Base-by-base conservation (phyloP, 2,113 vertebrate genomes). In the Turdus rufiventris region DNA sequence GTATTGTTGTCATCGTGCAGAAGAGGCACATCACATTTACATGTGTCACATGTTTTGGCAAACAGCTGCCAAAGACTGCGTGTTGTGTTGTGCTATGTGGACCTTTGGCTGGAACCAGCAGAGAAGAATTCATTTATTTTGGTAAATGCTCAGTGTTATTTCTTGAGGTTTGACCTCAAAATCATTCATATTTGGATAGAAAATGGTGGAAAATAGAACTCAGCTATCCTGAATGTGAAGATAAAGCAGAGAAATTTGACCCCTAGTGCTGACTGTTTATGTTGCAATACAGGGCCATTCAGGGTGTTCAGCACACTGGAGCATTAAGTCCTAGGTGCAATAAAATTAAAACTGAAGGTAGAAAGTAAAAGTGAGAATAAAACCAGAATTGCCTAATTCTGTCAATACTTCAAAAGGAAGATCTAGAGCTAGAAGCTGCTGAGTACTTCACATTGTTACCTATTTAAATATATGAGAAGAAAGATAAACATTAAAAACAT, bases 131-230 rank as follows among this genome's bases (percentile, higher is more conserved):
- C 5, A 36, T 81, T 70, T 58, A 47, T 81, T 89, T 81, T 70
- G 70, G 54, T 72, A 88, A 90, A 76, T 47, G 38, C 21, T 88
- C 58, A 38, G 8, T 10, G 4, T 83, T 85, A 56, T 42, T 85
- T 76, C 36, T 93, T 77, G 72, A 96, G 31, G 19, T 82, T 85
- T 90, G 75, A 95, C 53, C 68, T 71, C 51, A 80, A 74, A 91
- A 74, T 14, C 51, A 14, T 86, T 72, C 28, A 14, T 36, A 78
- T 62, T 93, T 88, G n/a, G 10, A 54, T 70, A 42, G 78, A 85
- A 95, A 96, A 91, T 45, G 25, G 66, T 85, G 62, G 23, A 71
- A 88, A 89, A 31, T 48, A 80, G 65, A 76, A 18, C n/a, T 80
- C 3, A 1, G 6, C 48, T 72, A 23, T 63, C 31, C 38, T 58